Evolutionary conservation across 2,888 invertebrate species (phyloP), one percentile per base, ranked within the genome.

Genomic region (Agrotis ipsilon): DNA sequence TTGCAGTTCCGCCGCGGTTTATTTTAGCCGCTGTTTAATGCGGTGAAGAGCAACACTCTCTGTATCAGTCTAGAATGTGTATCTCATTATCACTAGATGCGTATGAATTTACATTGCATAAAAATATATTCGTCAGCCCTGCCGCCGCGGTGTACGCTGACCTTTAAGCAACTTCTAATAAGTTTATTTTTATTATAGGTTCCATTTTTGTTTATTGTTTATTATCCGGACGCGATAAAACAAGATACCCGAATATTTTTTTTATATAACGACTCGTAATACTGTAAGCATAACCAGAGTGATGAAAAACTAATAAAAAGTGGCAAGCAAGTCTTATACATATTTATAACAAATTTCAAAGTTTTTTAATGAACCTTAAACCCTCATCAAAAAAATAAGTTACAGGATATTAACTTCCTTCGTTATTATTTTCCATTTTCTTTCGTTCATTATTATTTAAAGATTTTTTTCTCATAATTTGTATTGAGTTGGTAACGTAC

Each of bases 301-400:
- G 13, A 46, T 46, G 46, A 68, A 68, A 24, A 32, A 57, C n/a
- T 18, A 24, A 60, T 54, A 55, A 48, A 67, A 70, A 68, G n/a
- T 68, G 32, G 24, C n/a, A 70, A 24, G 32, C 32, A 52, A 32
- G n/a, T 9, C 51, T n/a, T 57, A 32, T 54, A 46, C 45, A 69
- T 69, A 46, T 69, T 61, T 39, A 69, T 39, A 54, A 61, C 18
- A 18, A 54, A 61, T n/a, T 27, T 27, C 24, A 46, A 54, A 69
- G 32, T 46, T 69, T n/a, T 45, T 18, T 61, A 69, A 46, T 54
- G 45, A 18, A 27, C n/a, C 52, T 24, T 18, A 45, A 16, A 16
- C 18, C 14, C 16, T 54, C 21, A n/a, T 46, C 2, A 14, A 48
- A 54, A 61, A 49, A 21, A 13, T 19, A 21, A 14, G 9, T 27